These are phyloP conservation scores for Siphamia tubifer DNA, from an alignment of 2,113 vertebrate species.

Conservation along the genomic window DNA sequence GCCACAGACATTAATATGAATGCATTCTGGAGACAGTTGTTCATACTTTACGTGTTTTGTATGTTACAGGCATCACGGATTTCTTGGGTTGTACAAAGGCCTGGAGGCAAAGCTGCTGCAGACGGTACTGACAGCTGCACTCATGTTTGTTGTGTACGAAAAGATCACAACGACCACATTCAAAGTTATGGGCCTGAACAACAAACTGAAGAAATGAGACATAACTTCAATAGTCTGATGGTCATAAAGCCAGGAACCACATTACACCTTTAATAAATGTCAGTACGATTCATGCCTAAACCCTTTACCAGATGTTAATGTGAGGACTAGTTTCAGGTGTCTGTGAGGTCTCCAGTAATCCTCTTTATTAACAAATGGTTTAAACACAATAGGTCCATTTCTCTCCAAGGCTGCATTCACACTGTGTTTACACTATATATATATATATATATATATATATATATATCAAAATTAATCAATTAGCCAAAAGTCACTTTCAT, in stretches of 20 bases:
- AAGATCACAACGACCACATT: constrained; percentile 81
- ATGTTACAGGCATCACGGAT: constrained; percentile 69
- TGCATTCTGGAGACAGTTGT: neutral
- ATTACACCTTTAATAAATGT: neutral
- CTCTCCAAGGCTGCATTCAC: too few species aligned
- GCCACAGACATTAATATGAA: neutral
- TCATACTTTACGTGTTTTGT: neutral
- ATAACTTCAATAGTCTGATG: neutral
- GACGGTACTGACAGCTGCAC: constrained; percentile 82
- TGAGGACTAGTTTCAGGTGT: neutral
- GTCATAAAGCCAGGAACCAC: neutral
- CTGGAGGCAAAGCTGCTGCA: constrained; percentile 85
- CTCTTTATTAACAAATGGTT: too few species aligned
- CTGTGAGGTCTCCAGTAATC: too few species aligned
- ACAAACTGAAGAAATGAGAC: constrained; percentile 66
- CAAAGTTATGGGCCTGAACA: constrained; percentile 79
- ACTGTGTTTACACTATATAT: too few species aligned
- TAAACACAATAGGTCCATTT: too few species aligned
- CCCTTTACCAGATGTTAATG: neutral
- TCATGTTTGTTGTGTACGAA: constrained; percentile 85
- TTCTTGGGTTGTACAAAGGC: constrained; percentile 80
- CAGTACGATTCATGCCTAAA: neutral
- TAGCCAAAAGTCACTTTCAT: too few species aligned
- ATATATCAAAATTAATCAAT: too few species aligned
- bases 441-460: too few species aligned